Conservation (phyloP, 2,113 vertebrate genomes). For the Chascanopsetta lugubris region DNA sequence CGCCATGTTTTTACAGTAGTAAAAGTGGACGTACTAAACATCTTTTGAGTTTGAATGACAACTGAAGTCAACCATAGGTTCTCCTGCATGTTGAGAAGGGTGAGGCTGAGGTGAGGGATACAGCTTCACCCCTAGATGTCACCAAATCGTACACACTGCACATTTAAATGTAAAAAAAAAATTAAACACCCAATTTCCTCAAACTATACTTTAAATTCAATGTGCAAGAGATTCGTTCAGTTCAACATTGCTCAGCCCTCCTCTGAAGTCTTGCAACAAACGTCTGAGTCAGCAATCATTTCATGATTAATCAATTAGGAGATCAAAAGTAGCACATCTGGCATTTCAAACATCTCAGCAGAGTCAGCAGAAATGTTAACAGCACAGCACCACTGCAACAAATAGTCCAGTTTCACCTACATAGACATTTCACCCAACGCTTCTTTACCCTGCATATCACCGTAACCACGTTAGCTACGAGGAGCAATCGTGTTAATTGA, state of each 20-base stretch:
- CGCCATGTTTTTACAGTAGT: too few relatives aligned
- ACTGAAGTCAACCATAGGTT: too few relatives aligned
- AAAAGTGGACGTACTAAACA: too few relatives aligned
- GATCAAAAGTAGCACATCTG: neutral
- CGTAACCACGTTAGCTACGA: conserved; percentile 76
- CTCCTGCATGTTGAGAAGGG: too few relatives aligned
- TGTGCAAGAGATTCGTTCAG: neutral
- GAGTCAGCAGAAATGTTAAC: conserved; percentile 5
- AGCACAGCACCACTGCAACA: conserved; percentile 70
- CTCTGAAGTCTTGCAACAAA: conserved; percentile 16
- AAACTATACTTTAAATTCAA: too few relatives aligned
- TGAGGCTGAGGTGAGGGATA: too few relatives aligned
- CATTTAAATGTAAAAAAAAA: neutral
- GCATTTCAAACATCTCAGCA: neutral
- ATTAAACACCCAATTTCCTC: neutral
- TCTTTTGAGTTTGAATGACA: too few relatives aligned
- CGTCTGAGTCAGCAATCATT: neutral
- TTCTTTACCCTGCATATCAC: conserved; percentile 75
- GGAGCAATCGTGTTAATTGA: conserved; percentile 43
- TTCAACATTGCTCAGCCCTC: conserved; percentile 38
- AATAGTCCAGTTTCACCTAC: conserved; percentile 60
- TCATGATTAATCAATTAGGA: conserved; percentile 8
- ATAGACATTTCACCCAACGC: conserved; percentile 76
- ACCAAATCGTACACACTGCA: too few relatives aligned
- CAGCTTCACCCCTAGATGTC: too few relatives aligned